phyloP scores from a whole-genome alignment of 2,113 vertebrate species.

The Pholis gunnellus region DNA sequence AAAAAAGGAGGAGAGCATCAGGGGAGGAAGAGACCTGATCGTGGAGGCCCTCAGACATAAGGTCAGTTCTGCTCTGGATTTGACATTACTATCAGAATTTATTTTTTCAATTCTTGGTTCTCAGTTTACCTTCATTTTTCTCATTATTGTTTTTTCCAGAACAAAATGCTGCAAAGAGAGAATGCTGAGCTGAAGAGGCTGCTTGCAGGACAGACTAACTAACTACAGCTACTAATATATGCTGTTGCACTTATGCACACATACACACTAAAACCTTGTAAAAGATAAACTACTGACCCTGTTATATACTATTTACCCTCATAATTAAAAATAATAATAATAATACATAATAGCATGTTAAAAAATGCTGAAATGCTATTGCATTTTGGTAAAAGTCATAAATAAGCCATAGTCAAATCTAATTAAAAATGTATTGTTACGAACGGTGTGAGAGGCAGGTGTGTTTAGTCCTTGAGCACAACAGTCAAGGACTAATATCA shows the following conservation, averaged over 20 bases:
- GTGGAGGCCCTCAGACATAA: conserved; percentile 85
- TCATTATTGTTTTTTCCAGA: conserved; percentile 61
- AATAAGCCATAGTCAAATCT: no score
- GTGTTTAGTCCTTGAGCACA: no score
- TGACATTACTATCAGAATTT: neutral
- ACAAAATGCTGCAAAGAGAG: conserved; percentile 82
- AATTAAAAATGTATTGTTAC: no score
- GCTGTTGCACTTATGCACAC: neutral
- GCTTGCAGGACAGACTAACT: conserved; percentile 48
- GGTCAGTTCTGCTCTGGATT: conserved; percentile 54
- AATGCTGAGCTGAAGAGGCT: conserved; percentile 78
- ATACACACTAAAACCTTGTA: neutral
- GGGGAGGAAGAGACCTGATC: conserved; percentile 76
- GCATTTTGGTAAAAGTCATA: no score
- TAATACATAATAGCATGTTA: no score
- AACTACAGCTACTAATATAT: neutral
- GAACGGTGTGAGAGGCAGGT: no score
- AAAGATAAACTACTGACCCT: neutral
- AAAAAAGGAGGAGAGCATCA: conserved; percentile 43
- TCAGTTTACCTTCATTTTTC: neutral
- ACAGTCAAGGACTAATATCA: no score
- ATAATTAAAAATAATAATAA: neutral
- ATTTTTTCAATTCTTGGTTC: neutral
- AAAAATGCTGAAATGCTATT: no score
- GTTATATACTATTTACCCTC: neutral